Evolutionary conservation across 2,888 invertebrate genomes (phyloP).

Genomic region (Phanerotoma sp.): DNA sequence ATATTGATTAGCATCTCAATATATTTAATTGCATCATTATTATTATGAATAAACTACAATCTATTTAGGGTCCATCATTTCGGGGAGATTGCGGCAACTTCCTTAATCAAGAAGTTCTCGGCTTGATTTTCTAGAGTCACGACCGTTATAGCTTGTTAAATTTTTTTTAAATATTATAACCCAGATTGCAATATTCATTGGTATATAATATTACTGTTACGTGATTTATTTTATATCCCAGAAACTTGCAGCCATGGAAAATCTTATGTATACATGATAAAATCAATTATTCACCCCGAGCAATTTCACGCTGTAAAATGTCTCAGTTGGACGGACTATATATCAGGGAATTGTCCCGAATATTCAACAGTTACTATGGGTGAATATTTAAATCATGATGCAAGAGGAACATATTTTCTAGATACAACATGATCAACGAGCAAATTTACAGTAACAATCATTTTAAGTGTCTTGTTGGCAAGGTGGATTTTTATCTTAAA

Average conservation of each 20-base stretch:
- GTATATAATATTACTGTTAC: too few species aligned
- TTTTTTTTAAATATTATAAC: slow-evolving; percentile 20
- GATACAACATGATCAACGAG: slow-evolving; percentile 58
- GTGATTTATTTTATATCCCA: slow-evolving; percentile 52
- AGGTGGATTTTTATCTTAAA: too few species aligned
- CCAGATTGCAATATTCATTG: too few species aligned
- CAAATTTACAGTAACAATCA: too few species aligned
- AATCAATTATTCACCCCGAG: slow-evolving; percentile 63
- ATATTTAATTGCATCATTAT: too few species aligned
- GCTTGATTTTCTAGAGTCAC: too few species aligned
- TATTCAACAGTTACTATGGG: slow-evolving; percentile 61
- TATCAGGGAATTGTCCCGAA: slow-evolving; percentile 55
- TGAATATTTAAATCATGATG: slow-evolving; percentile 52
- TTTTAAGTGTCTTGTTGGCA: too few species aligned
- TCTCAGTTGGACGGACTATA: slow-evolving; percentile 59
- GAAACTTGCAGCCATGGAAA: slow-evolving; percentile 73
- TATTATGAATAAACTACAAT: too few species aligned
- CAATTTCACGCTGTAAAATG: slow-evolving; percentile 65
- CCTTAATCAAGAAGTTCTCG: too few species aligned
- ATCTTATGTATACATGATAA: slow-evolving; percentile 65
- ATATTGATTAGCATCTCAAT: too few species aligned
- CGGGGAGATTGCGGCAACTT: too few species aligned
- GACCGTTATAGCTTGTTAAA: not conserved
- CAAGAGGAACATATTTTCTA: slow-evolving; percentile 65
- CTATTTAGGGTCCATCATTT: too few species aligned